Base-by-base conservation (phyloP, 2,797 vertebrate species). In the Silurus aristotelis region DNA sequence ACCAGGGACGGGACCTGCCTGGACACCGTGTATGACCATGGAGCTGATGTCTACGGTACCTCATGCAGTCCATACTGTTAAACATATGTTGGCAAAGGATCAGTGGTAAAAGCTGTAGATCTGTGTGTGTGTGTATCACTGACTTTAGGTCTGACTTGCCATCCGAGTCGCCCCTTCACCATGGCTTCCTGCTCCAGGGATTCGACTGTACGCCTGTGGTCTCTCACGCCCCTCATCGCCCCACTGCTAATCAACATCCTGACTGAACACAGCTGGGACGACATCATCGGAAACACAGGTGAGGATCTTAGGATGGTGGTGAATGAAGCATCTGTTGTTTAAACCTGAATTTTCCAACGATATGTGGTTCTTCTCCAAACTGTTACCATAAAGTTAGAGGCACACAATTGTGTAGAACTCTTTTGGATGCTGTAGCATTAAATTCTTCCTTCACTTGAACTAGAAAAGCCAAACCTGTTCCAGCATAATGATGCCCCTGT, bases 111-210 rank as follows among this genome's bases (percentile, higher is more conserved):
- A 63, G 61, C 22, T 63, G 22, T 61, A 20, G 58, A 15, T 60
- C 31, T 64, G 6, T 66, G 77, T 79, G 22, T 66, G 27, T 66
- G 58, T 80, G 22, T 55, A 7, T 55, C 13, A 80, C 46, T 72
- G 84, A 52, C 31, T 43, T 13, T 86, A 99, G 98, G 98, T 84
- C 89, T 99, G 86, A 97, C 98, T 0, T 99, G 97, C 84, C 98
- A 99, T 80, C 97, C 97, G 46, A 96, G 90, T 80, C 95, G 96
- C 56, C 98, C 98, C 0, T 99, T 99, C 93, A 99, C 97, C 19
- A 96, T 99, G 97, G 98, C 98, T 3, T 99, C 97, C 87, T 99
- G 98, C 80, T 99, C 97, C 87, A 96, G 98, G 76, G 98, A 99
- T 92, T 99, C 98, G 13, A 99, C 98, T 0, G 97, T 99, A 89